A percentile compares a stretch with the other conserved stretches of the same genome.
Conservation (phyloP, 2,797 vertebrate genomes). For the Catostomus latipinnis region DNA sequence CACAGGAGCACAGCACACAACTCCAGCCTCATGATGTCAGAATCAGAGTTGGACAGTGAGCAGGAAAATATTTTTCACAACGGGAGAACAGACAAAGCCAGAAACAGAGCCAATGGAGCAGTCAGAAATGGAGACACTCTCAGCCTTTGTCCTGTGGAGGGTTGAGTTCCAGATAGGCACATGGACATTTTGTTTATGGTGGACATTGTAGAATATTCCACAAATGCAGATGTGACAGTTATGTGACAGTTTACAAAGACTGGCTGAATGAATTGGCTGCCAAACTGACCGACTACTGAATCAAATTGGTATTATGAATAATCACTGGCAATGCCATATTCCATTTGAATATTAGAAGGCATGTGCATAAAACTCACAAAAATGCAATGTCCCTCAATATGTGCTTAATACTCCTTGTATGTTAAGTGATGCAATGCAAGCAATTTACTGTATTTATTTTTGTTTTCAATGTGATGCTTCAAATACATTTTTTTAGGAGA, state of each 20-base stretch:
- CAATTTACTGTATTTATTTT: background rate
- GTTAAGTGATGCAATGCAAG: constrained; percentile 16
- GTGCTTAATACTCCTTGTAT: constrained; percentile 11
- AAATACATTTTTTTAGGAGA: background rate
- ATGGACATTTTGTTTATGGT: background rate
- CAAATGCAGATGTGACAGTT: background rate
- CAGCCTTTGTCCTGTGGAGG: constrained; percentile 76
- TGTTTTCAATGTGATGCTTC: constrained; percentile 6
- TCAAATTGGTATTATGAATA: constrained; percentile 53
- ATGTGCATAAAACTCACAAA: background rate
- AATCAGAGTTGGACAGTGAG: constrained; percentile 92
- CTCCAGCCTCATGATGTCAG: constrained; percentile 93
- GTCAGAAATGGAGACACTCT: constrained; percentile 80
- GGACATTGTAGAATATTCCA: background rate
- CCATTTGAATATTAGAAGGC: constrained; percentile 6
- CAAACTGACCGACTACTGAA: constrained; percentile 48
- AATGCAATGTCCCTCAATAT: background rate
- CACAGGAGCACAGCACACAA: constrained; percentile 92
- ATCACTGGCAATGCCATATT: constrained; percentile 13
- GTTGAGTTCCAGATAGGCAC: constrained; percentile 60
- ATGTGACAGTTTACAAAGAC: constrained; percentile 36
- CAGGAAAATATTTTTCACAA: constrained; percentile 88
- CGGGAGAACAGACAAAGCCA: constrained; percentile 77
- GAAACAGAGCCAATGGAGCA: constrained; percentile 71
- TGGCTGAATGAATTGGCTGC: constrained; percentile 40